Evolutionary conservation across 2,797 vertebrate genomes (phyloP).

Genomic region (Pseudotriccus pelzelni): DNA sequence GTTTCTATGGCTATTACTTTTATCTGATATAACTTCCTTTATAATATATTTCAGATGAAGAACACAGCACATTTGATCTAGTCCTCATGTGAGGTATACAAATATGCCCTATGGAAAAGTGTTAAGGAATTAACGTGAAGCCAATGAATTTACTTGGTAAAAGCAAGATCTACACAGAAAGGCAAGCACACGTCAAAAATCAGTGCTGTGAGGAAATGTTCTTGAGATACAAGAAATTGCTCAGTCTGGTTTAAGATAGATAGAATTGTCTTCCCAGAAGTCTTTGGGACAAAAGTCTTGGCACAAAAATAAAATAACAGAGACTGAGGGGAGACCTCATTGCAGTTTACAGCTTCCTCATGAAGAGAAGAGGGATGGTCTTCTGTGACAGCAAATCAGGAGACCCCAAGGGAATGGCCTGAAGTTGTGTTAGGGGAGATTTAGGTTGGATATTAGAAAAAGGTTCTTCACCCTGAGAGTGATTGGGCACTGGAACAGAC

Average conservation of each 20-base stretch:
- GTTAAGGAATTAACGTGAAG: neutral
- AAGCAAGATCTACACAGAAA: neutral
- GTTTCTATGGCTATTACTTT: neutral
- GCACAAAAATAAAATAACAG: neutral
- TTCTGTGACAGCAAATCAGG: neutral
- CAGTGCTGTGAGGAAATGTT: neutral
- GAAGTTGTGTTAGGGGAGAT: neutral
- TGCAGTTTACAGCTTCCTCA: neutral
- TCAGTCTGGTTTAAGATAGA: neutral
- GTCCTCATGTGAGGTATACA: neutral
- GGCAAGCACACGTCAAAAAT: neutral
- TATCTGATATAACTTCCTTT: neutral
- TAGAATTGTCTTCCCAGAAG: neutral
- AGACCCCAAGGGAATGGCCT: neutral
- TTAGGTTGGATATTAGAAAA: neutral
- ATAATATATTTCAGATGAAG: neutral
- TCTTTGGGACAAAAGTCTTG: neutral
- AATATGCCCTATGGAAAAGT: neutral
- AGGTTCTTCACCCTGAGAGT: neutral
- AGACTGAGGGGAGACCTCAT: neutral
- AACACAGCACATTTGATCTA: neutral
- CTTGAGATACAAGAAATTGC: neutral
- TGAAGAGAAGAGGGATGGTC: neutral
- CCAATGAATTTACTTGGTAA: neutral
- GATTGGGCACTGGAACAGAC: neutral